Evolutionary conservation across 2,113 vertebrate species (phyloP).

Genomic region (Vidua chalybeata): DNA sequence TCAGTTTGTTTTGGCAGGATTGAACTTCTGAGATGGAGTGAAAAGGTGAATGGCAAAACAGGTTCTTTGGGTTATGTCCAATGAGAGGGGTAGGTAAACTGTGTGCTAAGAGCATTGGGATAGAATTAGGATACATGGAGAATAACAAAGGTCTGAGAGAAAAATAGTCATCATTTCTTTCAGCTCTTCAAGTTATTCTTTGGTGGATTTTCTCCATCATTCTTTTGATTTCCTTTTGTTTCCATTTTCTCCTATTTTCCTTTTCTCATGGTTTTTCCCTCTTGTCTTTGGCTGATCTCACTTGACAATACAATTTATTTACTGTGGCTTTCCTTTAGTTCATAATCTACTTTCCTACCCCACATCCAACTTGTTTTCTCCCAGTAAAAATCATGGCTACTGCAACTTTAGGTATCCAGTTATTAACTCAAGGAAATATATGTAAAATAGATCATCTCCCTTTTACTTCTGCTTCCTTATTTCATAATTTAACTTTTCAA

Average conservation of each 20-base stretch:
- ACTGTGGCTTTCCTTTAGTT: neutral
- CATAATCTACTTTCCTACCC: neutral
- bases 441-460: neutral
- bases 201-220: neutral
- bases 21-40: neutral
- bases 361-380: neutral
- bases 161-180: neutral
- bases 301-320: neutral
- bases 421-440: neutral
- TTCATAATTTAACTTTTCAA: neutral
- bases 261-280: neutral
- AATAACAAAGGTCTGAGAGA: neutral
- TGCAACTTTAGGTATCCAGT: neutral
- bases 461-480: neutral
- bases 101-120: neutral
- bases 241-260: neutral
- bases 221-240: neutral
- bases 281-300: neutral
- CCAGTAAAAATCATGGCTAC: neutral
- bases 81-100: neutral
- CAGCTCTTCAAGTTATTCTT: neutral
- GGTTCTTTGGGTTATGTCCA: neutral
- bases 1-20: neutral
- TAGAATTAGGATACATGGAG: neutral
- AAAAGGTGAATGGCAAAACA: neutral